Evolutionary conservation across 2,888 invertebrate genomes (phyloP), one percentile per base, ranked within the genome.

Genomic region (Epistrophella euchroma): DNA sequence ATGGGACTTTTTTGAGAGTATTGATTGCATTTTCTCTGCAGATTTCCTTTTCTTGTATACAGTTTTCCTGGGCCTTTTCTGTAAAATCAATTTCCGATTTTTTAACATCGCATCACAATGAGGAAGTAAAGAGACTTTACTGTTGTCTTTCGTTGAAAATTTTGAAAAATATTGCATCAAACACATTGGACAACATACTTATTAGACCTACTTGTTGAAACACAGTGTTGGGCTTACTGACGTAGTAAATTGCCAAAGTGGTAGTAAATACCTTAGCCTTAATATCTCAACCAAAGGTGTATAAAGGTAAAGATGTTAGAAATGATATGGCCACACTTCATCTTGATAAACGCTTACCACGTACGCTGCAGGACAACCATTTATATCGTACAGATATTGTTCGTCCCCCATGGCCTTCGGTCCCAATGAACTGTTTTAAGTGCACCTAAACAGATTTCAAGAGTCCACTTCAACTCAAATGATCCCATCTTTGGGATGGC

Each of bases 381-480:
- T 22, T 50, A 25, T 28, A 25, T 28, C 15, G 25, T 28, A 52
- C 7, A 52, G 17, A n/a, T n/a, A 50, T 50, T n/a, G 25, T 52
- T 25, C 1, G 19, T 66, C 64, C 64, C 45, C 3, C 19, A 64
- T 45, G 64, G 25, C 40, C 32, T 47, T 66, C 19, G 45, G 45
- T 64, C 47, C 47, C 47, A 47, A 35, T 32, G 19, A 35, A 66
- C 17, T 19, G 28, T 35, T 47, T 66, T 47, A 66, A 66, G 66
- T 47, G 47, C 47, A 66, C 47, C 66, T 47, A 19, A 66, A 66
- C 66, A 66, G 66, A 66, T 66, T 66, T 66, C 17, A 66, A 66
- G 64, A 66, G 64, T 66, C 66, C 25, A 45, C 45, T 47, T 45
- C 11, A 7, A 19, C 64, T 64, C 17, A 64, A 64, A 66, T 32